Conservation (phyloP, 2,797 vertebrate genomes). For the Coilia nasus region DNA sequence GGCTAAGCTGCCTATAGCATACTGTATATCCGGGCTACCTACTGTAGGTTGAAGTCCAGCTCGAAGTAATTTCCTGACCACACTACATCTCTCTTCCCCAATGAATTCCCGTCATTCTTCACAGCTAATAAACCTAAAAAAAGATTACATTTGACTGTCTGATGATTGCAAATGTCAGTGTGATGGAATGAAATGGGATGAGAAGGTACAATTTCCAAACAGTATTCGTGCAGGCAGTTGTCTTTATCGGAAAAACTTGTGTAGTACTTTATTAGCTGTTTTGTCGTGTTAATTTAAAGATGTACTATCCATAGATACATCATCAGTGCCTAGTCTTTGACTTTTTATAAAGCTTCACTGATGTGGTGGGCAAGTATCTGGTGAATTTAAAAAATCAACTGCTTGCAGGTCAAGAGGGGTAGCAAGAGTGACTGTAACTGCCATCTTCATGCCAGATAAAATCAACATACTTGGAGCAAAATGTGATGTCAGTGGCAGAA, state of each 20-base stretch:
- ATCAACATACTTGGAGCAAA: constrained; percentile 84
- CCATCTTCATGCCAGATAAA: constrained; percentile 83
- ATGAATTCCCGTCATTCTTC: no score
- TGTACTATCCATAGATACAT: not conserved
- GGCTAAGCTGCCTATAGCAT: no score
- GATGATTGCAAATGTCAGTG: no score
- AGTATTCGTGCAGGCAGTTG: not conserved
- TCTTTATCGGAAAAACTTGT: not conserved
- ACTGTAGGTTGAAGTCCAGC: no score
- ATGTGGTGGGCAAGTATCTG: not conserved
- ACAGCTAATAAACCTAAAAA: no score
- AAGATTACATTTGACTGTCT: no score
- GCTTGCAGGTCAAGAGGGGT: constrained; percentile 85
- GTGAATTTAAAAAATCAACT: not conserved
- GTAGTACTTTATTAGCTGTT: not conserved
- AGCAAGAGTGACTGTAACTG: constrained; percentile 75
- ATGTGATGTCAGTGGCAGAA: constrained; percentile 74
- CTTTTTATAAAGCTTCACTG: not conserved
- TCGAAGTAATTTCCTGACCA: no score
- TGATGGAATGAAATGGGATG: not conserved
- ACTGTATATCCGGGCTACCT: no score
- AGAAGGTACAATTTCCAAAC: no score
- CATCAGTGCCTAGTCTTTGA: not conserved
- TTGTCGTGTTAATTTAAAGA: not conserved
- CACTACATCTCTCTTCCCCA: no score